Percentiles rank a stretch among this genome's conserved stretches.
These are phyloP conservation scores for Calephelis perditalis DNA, from an alignment of 2,888 invertebrate species.

Conservation along the genomic window DNA sequence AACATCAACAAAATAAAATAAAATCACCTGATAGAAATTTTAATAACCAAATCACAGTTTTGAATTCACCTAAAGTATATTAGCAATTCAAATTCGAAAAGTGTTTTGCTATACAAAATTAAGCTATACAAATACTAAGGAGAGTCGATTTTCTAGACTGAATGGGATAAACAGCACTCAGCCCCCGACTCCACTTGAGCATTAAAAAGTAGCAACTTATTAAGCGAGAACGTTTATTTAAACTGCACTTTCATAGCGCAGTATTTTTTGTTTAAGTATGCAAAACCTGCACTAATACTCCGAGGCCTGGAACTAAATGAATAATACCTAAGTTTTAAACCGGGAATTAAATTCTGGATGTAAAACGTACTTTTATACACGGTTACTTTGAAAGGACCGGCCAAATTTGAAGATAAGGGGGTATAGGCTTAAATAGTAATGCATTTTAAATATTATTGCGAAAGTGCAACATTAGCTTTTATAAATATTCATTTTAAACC, in stretches of 20 bases:
- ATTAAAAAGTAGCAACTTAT: constrained; percentile 4
- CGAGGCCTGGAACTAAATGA: background rate
- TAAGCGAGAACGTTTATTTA: constrained; percentile 10
- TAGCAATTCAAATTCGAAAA: background rate
- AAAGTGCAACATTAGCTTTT: too few relatives aligned
- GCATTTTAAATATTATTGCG: too few relatives aligned
- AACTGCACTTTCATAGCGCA: constrained; percentile 7
- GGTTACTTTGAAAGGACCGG: too few relatives aligned
- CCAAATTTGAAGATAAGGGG: too few relatives aligned
- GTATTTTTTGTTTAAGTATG: constrained; percentile 8
- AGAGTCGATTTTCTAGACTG: background rate
- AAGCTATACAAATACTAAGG: background rate
- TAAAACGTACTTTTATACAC: background rate
- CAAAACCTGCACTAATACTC: constrained; percentile 5
- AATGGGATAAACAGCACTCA: background rate
- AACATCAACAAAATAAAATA: too few relatives aligned
- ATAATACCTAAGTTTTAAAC: background rate
- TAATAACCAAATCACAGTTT: too few relatives aligned
- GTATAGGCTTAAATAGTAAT: too few relatives aligned
- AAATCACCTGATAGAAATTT: too few relatives aligned
- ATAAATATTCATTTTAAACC: too few relatives aligned
- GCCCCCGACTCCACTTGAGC: background rate
- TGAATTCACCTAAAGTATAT: too few relatives aligned
- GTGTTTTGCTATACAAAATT: background rate
- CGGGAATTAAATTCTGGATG: background rate